Evolutionary conservation across 2,888 invertebrate genomes (phyloP).

Genomic region (Mamestra brassicae): DNA sequence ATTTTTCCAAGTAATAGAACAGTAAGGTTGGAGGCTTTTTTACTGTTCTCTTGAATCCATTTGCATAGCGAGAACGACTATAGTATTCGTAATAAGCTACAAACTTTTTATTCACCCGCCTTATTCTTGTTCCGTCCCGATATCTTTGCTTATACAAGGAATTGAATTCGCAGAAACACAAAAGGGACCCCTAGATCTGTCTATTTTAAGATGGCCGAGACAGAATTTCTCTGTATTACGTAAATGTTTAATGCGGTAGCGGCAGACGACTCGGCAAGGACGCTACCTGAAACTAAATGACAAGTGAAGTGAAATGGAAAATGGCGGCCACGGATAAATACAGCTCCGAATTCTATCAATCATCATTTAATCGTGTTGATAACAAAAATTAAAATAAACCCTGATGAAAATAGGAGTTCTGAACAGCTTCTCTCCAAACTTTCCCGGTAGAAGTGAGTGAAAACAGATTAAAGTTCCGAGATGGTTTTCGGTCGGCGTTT

Average conservation of each 20-base stretch:
- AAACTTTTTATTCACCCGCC: slow-evolving; percentile 45
- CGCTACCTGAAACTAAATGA: slow-evolving; percentile 51
- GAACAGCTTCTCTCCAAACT: slow-evolving; percentile 22
- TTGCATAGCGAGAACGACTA: slow-evolving; percentile 38
- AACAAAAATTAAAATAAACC: slow-evolving; percentile 41
- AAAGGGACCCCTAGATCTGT: slow-evolving; percentile 27
- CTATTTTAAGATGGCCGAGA: slow-evolving; percentile 50
- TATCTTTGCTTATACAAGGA: slow-evolving; percentile 33
- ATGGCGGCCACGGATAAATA: neutral
- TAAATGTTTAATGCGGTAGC: slow-evolving; percentile 53
- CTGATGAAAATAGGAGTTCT: slow-evolving; percentile 10
- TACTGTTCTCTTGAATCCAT: slow-evolving; percentile 43
- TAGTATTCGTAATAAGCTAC: slow-evolving; percentile 31
- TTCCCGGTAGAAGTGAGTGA: slow-evolving; percentile 26
- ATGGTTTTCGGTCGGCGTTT: slow-evolving; percentile 37
- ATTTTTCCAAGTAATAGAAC: slow-evolving; percentile 43
- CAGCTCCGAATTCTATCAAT: slow-evolving; percentile 29
- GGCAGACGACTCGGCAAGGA: slow-evolving; percentile 16
- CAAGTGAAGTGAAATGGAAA: slow-evolving; percentile 29
- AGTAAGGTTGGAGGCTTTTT: slow-evolving; percentile 26
- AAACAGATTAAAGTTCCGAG: slow-evolving; percentile 54
- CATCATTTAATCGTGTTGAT: slow-evolving; percentile 14
- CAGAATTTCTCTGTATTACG: slow-evolving; percentile 41
- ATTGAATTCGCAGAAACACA: slow-evolving; percentile 46
- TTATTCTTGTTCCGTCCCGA: slow-evolving; percentile 42